A percentile compares a stretch with the other conserved stretches of the same genome.
Conservation (phyloP, 2,888 invertebrate genomes). For the Cantharis rufa region DNA sequence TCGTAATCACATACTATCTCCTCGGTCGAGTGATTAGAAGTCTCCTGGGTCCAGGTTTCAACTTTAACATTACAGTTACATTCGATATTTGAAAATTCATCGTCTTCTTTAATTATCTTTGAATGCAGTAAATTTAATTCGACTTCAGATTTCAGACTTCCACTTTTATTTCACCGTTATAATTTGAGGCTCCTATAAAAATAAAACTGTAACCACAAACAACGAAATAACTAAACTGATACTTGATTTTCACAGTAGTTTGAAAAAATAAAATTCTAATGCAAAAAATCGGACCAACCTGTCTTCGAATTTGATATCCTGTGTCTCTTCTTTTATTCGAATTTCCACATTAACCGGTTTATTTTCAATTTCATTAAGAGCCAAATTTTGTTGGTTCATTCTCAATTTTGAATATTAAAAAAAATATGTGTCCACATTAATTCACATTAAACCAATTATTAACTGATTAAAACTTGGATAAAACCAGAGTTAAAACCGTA, state of each 20-base stretch:
- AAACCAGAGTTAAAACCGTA: too few species aligned
- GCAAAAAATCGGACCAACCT: background rate
- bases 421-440: background rate
- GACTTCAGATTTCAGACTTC: too few species aligned
- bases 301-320: background rate
- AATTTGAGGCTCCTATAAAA: background rate
- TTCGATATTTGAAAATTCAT: background rate
- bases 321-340: background rate
- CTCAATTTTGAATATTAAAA: background rate
- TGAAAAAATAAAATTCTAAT: too few species aligned
- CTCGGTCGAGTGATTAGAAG: background rate
- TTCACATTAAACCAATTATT: background rate
- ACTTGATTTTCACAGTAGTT: background rate
- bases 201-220: background rate
- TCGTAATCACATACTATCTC: background rate
- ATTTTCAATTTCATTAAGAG: background rate
- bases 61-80: background rate
- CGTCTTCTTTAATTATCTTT: background rate
- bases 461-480: too few species aligned
- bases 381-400: background rate
- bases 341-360: background rate
- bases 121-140: background rate
- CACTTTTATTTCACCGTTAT: background rate
- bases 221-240: background rate
- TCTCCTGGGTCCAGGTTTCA: background rate